Base-by-base conservation (phyloP, 2,113 vertebrate genomes). In the Chinchilla lanigera region DNA sequence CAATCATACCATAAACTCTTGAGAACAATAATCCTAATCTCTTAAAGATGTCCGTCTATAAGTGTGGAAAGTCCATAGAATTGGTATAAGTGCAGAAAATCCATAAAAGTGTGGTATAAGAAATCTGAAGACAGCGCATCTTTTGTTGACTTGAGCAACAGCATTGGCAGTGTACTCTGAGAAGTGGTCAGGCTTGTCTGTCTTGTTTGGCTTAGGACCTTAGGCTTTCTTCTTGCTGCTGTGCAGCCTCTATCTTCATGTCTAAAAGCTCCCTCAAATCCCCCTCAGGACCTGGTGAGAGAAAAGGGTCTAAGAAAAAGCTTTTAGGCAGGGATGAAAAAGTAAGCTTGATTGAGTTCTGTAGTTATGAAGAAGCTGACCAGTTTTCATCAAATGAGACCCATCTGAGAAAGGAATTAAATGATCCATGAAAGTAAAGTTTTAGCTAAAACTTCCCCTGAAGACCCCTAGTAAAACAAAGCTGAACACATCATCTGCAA, bases 381-480 rank as follows among this genome's bases (percentile, higher is more conserved):
- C 13, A 58, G 11, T 82, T 77, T 89, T 63, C 20, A 30, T 95
- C 44, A 24, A 30, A 56, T 89, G 65, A 90, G 47, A 95, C 71
- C 61, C 33, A 50, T 60, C 63, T 65, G 28, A 65, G 33, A 86
- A 58, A 75, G 65, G 63, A 75, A 52, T 75, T 47, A 86, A 54
- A 84, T 88, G 65, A 50, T 75, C 56, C 17, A 47, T 82, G n/a
- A 86, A 96, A 87, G 35, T 92, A 88, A 87, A 65, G 7, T 87
- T 86, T 93, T 82, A 61, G 69, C 71, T 78, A 24, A 13, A 81
- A n/a, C 12, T 0, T 7, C 14, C 20, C 22, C 7, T 5, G 17
- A 14, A 67, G 82, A 38, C n/a, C 24, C n/a, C 30, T n/a, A 28
- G 47, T 73, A 50, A 77, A 80, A 71, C n/a, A 86, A 50, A 52